Evolutionary conservation across 2,797 vertebrate genomes (phyloP).

Genomic region (Cichlasoma orientale): DNA sequence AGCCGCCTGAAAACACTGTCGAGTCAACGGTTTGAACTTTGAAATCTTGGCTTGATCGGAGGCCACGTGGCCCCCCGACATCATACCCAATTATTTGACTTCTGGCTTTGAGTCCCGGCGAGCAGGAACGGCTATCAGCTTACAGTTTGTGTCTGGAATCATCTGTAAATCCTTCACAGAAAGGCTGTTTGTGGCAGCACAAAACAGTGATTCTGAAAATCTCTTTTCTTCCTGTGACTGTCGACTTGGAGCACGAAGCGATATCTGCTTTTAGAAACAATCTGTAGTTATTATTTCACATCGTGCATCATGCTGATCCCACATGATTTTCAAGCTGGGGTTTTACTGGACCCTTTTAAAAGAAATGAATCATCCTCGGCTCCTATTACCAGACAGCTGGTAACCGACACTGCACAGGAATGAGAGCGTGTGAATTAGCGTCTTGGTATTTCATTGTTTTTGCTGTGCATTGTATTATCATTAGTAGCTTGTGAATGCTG

Average conservation of each 20-base stretch:
- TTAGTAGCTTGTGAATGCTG: slow-evolving; percentile 12
- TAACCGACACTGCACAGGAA: not conserved
- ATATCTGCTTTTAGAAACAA: slow-evolving; percentile 42
- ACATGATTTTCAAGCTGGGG: slow-evolving; percentile 6
- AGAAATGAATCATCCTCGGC: slow-evolving; percentile 13
- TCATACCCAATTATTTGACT: slow-evolving; percentile 43
- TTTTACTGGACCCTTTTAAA: not conserved
- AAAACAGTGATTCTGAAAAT: slow-evolving; percentile 18
- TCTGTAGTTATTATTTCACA: slow-evolving; percentile 60
- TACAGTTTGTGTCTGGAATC: slow-evolving; percentile 21
- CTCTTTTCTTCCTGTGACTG: slow-evolving; percentile 38
- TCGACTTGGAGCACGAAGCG: slow-evolving; percentile 27
- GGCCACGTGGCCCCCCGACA: slow-evolving; percentile 14
- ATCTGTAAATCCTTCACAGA: slow-evolving; percentile 43
- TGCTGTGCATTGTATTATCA: slow-evolving; percentile 6
- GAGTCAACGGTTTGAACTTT: slow-evolving; percentile 46
- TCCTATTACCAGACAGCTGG: not conserved
- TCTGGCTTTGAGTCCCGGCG: slow-evolving; percentile 19
- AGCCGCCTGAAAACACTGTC: slow-evolving; percentile 35
- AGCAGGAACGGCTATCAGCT: slow-evolving; percentile 35
- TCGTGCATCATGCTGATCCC: slow-evolving; percentile 25
- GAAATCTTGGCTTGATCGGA: slow-evolving; percentile 39
- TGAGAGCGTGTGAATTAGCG: not conserved
- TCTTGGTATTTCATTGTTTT: slow-evolving; percentile 28
- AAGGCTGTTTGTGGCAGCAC: slow-evolving; percentile 41